Percentiles rank a stretch among this genome's conserved stretches.
Evolutionary conservation across 2,888 invertebrate species (phyloP).

Genomic region (Nipponacmea schrenckii): DNA sequence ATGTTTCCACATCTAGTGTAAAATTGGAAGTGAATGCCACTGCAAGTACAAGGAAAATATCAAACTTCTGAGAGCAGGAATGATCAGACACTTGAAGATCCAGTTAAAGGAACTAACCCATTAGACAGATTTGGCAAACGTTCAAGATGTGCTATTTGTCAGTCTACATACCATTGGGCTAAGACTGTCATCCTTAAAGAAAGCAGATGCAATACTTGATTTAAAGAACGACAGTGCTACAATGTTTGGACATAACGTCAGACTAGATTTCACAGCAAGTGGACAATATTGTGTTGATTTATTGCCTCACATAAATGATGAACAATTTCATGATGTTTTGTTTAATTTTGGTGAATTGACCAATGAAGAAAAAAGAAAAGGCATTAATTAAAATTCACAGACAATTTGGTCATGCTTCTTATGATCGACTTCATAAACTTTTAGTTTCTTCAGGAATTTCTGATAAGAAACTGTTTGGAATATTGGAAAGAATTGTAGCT

Average conservation of each 20-base stretch:
- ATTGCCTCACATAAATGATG: slow-evolving; percentile 12
- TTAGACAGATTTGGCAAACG: slow-evolving; percentile 5
- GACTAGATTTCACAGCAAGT: slow-evolving; percentile 22
- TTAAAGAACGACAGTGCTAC: slow-evolving; percentile 20
- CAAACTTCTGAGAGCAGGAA: background rate
- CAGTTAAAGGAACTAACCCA: slow-evolving; percentile 10
- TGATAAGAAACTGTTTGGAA: background rate
- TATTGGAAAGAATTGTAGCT: background rate
- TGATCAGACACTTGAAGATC: background rate
- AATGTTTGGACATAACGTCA: slow-evolving; percentile 23
- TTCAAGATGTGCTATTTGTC: slow-evolving; percentile 10
- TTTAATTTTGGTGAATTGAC: background rate
- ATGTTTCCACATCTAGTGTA: background rate
- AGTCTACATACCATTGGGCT: slow-evolving; percentile 14
- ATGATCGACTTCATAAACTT: background rate
- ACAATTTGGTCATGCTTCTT: slow-evolving; percentile 17
- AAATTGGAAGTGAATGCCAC: background rate
- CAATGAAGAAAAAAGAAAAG: slow-evolving; percentile 1
- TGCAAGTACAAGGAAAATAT: background rate
- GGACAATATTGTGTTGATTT: slow-evolving; percentile 28
- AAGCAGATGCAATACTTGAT: slow-evolving; percentile 19
- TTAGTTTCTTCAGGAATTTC: background rate
- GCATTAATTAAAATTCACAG: background rate
- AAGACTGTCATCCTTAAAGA: slow-evolving; percentile 20
- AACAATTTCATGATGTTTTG: background rate